Evolutionary conservation across 2,113 vertebrate genomes (phyloP).

Genomic region (Crotalus viridis): DNA sequence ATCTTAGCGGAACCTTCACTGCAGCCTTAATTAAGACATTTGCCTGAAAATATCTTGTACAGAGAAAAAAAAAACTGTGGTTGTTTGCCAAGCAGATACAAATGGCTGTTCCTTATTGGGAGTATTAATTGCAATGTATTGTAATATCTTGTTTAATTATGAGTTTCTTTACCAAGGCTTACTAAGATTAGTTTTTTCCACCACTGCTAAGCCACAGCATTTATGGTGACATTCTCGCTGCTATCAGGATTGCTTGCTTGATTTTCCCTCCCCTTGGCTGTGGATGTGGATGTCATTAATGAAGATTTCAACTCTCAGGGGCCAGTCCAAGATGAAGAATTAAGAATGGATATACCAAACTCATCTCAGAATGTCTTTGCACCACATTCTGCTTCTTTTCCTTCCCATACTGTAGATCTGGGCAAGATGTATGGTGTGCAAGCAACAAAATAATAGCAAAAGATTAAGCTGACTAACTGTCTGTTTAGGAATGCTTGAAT

Average conservation of each 20-base stretch:
- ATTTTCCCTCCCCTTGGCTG: slow-evolving; percentile 33
- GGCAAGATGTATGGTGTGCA: not conserved
- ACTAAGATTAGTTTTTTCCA: slow-evolving; percentile 29
- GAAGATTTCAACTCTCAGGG: slow-evolving; percentile 16
- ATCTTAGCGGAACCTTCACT: not conserved
- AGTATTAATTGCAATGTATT: not conserved
- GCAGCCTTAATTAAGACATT: slow-evolving; percentile 14
- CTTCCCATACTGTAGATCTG: not conserved
- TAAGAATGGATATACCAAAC: slow-evolving; percentile 30
- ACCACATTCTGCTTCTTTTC: not conserved
- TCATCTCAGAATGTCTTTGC: not conserved
- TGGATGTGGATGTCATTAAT: slow-evolving; percentile 56
- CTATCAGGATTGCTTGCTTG: slow-evolving; percentile 42
- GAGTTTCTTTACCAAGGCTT: slow-evolving; percentile 37
- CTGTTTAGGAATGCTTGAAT: not conserved
- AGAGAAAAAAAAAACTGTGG: not conserved
- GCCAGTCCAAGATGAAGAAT: slow-evolving; percentile 19
- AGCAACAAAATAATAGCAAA: not conserved
- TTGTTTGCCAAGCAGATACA: not conserved
- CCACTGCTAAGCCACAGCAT: slow-evolving; percentile 36
- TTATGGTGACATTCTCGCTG: slow-evolving; percentile 44
- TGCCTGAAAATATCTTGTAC: slow-evolving; percentile 15
- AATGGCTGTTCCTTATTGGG: not conserved
- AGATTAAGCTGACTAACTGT: not conserved
- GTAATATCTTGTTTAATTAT: slow-evolving; percentile 32